Evolutionary conservation across 2,113 vertebrate genomes (phyloP).

Genomic region (Phyllopteryx taeniolatus): DNA sequence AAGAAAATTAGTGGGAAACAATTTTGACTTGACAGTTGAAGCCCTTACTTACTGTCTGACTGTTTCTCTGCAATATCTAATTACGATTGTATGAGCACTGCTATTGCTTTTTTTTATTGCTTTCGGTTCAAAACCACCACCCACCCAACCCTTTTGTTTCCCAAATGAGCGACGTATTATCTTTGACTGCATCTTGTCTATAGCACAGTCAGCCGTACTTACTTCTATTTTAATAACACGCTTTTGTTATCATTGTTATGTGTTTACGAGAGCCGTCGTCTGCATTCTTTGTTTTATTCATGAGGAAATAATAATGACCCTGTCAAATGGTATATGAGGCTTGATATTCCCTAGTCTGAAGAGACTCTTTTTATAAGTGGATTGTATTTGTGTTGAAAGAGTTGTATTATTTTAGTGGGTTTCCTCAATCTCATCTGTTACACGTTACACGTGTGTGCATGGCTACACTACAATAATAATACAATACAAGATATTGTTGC

Average conservation of each 20-base stretch:
- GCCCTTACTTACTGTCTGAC: neutral
- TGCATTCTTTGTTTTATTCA: conserved; percentile 24
- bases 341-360: conserved; percentile 2
- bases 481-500: too few species aligned
- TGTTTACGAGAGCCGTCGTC: conserved; percentile 33
- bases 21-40: neutral
- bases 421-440: neutral
- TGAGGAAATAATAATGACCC: conserved; percentile 15
- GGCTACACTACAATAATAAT: neutral
- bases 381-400: conserved; percentile 12
- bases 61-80: neutral
- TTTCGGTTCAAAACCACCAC: conserved; percentile 27
- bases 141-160: conserved; percentile 22
- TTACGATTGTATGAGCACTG: conserved; percentile 19
- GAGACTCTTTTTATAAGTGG: neutral
- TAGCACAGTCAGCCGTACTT: conserved; percentile 24
- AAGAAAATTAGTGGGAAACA: neutral
- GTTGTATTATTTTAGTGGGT: neutral
- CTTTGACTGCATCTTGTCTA: conserved; percentile 23
- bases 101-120: conserved; percentile 26
- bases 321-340: conserved; percentile 9
- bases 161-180: conserved; percentile 25
- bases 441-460: conserved; percentile 34
- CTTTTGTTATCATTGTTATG: conserved; percentile 38
- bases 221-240: conserved; percentile 45